Evolutionary conservation across 2,888 invertebrate species (phyloP).

Genomic region (Mythimna ferrago): DNA sequence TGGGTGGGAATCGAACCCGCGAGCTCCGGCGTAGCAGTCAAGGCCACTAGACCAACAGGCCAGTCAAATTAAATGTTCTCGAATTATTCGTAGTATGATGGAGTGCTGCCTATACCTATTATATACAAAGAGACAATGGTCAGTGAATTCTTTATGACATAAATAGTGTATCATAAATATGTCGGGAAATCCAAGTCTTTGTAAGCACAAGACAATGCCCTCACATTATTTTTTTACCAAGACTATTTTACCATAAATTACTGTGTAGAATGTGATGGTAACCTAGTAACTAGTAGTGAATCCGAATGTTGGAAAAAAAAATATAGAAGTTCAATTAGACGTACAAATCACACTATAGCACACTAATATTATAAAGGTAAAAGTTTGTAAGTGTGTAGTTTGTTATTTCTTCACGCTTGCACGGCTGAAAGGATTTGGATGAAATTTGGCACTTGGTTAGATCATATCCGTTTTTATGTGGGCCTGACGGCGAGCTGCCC

Average conservation of each 20-base stretch:
- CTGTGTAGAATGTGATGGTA: slow-evolving; percentile 22
- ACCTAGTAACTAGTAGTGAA: neutral
- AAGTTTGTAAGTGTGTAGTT: neutral
- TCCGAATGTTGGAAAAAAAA: slow-evolving; percentile 5
- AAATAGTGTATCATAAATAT: slow-evolving; percentile 56
- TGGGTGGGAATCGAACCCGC: no score
- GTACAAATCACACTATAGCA: neutral
- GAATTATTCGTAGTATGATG: slow-evolving; percentile 45
- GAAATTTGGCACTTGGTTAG: no score
- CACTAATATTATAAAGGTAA: neutral
- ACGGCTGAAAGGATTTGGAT: no score
- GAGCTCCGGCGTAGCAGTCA: no score
- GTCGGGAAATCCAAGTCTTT: slow-evolving; percentile 62
- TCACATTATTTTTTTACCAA: slow-evolving; percentile 51
- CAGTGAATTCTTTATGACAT: slow-evolving; percentile 51
- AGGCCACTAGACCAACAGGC: neutral
- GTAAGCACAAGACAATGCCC: slow-evolving; percentile 52
- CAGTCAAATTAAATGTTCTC: slow-evolving; percentile 11
- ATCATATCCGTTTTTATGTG: no score
- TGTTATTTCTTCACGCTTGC: no score
- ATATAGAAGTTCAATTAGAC: neutral
- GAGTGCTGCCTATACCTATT: slow-evolving; percentile 26
- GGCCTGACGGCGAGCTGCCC: no score
- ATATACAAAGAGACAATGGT: slow-evolving; percentile 53
- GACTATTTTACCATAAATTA: slow-evolving; percentile 55